Conservation (phyloP, 2,888 invertebrate genomes). For the Mimachlamys varia region DNA sequence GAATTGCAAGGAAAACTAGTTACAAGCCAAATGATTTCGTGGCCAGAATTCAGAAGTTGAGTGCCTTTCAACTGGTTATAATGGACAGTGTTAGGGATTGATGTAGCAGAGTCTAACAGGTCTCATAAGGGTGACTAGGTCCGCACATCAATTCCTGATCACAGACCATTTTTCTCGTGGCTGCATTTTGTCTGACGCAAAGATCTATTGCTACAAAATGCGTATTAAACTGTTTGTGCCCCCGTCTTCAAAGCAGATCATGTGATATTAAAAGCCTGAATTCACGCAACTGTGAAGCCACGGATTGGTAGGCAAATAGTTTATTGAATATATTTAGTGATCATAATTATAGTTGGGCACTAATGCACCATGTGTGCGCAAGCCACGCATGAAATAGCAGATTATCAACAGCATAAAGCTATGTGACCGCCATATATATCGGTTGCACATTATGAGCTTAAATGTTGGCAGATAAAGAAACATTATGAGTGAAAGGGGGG, state of each 20-base stretch:
- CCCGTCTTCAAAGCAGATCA: slow-evolving; percentile 1
- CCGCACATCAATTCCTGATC: not conserved
- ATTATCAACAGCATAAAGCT: not conserved
- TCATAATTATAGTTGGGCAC: not conserved
- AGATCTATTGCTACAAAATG: not conserved
- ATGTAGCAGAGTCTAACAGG: not conserved
- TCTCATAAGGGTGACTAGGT: not conserved
- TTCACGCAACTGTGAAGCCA: slow-evolving; percentile 8
- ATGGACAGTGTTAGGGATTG: not conserved
- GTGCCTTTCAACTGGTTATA: not conserved
- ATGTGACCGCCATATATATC: slow-evolving; percentile 34
- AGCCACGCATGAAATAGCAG: slow-evolving; percentile 7
- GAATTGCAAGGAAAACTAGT: not conserved
- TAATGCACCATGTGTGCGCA: slow-evolving; percentile 2
- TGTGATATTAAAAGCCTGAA: slow-evolving; percentile 23
- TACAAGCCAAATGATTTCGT: not conserved
- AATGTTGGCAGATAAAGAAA: slow-evolving; percentile 21
- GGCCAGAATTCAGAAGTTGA: not conserved
- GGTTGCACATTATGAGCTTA: slow-evolving; percentile 28
- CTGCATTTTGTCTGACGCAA: slow-evolving; percentile 7
- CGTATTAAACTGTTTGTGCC: slow-evolving; percentile 31
- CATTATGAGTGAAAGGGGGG: not conserved
- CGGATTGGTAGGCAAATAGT: slow-evolving; percentile 26
- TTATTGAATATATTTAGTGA: slow-evolving; percentile 17
- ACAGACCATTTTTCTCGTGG: slow-evolving; percentile 23